Conservation (phyloP, 2,113 vertebrate genomes). For the Mugil cephalus region DNA sequence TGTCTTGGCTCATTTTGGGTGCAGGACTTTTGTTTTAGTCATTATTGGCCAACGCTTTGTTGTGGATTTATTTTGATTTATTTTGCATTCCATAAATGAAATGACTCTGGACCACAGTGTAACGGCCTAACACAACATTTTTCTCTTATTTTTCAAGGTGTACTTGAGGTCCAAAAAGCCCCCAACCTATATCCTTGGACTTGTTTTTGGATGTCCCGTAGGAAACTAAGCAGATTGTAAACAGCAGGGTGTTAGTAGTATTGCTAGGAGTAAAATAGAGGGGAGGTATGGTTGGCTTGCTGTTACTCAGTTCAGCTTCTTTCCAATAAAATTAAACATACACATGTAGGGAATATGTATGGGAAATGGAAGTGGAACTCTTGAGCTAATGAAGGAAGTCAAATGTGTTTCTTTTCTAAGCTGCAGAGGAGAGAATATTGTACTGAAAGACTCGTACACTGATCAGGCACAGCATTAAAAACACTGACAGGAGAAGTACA, state of each 20-base stretch:
- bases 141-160: constrained; percentile 7
- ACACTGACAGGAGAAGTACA: too few relatives aligned
- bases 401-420: too few relatives aligned
- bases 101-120: constrained; percentile 3
- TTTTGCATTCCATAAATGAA: constrained; percentile 33
- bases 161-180: constrained; percentile 18
- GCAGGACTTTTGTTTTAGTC: constrained; percentile 11
- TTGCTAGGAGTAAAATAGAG: background rate
- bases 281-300: constrained; percentile 6
- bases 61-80: constrained; percentile 49
- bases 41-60: constrained; percentile 10
- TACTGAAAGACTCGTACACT: too few relatives aligned
- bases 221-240: constrained; percentile 14
- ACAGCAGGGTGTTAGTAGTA: constrained; percentile 19
- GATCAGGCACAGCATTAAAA: too few relatives aligned
- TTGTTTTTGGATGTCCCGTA: constrained; percentile 48
- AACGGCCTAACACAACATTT: constrained; percentile 41
- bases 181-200: constrained; percentile 6
- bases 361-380: too few relatives aligned
- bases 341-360: background rate
- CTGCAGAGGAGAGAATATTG: too few relatives aligned
- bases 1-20: constrained; percentile 28
- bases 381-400: too few relatives aligned
- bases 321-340: background rate
- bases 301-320: constrained; percentile 5